phyloP scores from a whole-genome alignment of 1,140 invertebrate species.

The Ptiloglossa arizonensis region DNA sequence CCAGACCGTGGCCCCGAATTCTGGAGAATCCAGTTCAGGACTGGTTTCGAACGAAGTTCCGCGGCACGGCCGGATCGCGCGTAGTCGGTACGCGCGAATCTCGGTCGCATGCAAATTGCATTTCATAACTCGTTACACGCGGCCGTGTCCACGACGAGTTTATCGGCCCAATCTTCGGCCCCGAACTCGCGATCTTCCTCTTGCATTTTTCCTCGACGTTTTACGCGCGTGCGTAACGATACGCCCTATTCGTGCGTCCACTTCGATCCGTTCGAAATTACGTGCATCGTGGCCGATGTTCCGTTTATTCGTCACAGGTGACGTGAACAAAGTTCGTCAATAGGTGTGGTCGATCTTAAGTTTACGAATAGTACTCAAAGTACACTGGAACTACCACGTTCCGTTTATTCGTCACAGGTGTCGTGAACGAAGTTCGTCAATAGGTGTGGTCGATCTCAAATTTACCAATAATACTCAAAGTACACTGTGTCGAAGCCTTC shows the following conservation, averaged over 20 bases:
- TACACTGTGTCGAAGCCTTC: no score
- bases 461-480: no score
- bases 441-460: no score
- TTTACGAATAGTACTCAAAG: no score
- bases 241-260: background rate
- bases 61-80: constrained; percentile 7
- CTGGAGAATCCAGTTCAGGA: constrained; percentile 44
- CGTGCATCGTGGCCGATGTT: no score
- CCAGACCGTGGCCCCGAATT: constrained; percentile 48
- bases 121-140: constrained; percentile 75
- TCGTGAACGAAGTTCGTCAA: no score
- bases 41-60: constrained; percentile 29
- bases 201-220: constrained; percentile 1
- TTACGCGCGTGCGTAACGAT: background rate
- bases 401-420: no score
- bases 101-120: constrained; percentile 73
- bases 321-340: no score
- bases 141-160: constrained; percentile 32
- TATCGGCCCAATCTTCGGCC: constrained; percentile 24
- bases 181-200: background rate
- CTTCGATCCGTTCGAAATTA: background rate
- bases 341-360: no score
- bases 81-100: constrained; percentile 48
- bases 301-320: no score
- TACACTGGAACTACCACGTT: no score